A percentile compares a stretch with the other conserved stretches of the same genome.
These are phyloP conservation scores for Onychostoma macrolepis DNA, from an alignment of 2,113 vertebrate species.

Conservation along the genomic window DNA sequence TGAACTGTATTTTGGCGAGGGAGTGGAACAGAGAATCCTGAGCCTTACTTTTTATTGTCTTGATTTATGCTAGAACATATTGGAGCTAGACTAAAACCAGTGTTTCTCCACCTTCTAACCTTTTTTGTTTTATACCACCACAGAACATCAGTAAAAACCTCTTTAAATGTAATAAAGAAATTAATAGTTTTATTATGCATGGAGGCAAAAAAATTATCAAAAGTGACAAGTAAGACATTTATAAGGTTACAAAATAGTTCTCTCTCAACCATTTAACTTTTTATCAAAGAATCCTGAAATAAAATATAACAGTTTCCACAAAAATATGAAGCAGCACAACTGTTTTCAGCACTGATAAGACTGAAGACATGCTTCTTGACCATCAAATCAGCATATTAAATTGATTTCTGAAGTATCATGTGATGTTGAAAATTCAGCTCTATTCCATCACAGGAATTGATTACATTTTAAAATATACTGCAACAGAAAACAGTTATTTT, in stretches of 20 bases:
- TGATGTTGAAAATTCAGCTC: not conserved
- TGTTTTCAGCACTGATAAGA: not conserved
- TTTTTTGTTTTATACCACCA: not conserved
- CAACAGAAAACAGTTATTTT: not conserved
- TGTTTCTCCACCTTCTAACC: not conserved
- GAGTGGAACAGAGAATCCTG: not conserved
- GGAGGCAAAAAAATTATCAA: not conserved
- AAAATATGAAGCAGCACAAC: not conserved
- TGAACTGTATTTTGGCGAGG: not conserved
- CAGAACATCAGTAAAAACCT: not conserved
- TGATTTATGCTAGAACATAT: constrained; percentile 17
- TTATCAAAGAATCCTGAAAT: not conserved
- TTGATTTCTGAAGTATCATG: not conserved
- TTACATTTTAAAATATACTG: not conserved
- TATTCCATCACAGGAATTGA: not conserved
- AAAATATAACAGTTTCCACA: not conserved
- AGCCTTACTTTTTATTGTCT: constrained; percentile 6
- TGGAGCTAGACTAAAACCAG: constrained; percentile 3
- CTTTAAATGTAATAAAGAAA: not conserved
- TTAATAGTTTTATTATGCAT: not conserved
- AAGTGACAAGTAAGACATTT: not conserved
- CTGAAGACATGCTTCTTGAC: not conserved
- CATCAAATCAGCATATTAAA: not conserved
- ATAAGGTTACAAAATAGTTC: not conserved
- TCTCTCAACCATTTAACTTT: not conserved